Conservation (phyloP, 2,113 vertebrate genomes). For the Eulemur macaco region DNA sequence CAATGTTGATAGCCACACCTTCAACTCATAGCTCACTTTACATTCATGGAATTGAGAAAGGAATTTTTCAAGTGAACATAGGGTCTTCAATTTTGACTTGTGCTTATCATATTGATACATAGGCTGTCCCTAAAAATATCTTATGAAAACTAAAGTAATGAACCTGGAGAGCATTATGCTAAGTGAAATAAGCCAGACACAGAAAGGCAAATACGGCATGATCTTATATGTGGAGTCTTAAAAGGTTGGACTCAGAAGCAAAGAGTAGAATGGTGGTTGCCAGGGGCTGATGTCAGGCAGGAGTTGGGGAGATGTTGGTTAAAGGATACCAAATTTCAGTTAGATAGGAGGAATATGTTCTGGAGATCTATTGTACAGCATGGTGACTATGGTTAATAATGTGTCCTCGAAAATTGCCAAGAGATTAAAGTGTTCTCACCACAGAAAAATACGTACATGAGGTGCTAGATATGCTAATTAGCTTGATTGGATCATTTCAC, state of each 20-base stretch:
- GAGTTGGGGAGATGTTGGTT: not conserved
- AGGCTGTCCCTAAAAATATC: constrained; percentile 50
- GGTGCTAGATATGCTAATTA: constrained; percentile 5
- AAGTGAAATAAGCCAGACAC: not conserved
- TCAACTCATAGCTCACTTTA: constrained; percentile 23
- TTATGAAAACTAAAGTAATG: constrained; percentile 37
- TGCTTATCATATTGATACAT: constrained; percentile 13
- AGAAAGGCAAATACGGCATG: not conserved
- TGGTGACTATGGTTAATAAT: not conserved
- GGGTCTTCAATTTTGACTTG: not conserved
- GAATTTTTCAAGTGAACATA: constrained; percentile 29
- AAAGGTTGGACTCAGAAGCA: not conserved
- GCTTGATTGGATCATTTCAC: constrained; percentile 4
- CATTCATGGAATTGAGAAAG: not conserved
- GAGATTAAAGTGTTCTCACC: not conserved
- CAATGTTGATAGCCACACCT: not conserved
- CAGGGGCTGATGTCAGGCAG: too few species aligned
- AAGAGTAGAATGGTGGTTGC: not conserved
- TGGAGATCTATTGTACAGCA: not conserved
- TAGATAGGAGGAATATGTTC: not conserved
- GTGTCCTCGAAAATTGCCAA: not conserved
- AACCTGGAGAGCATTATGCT: not conserved
- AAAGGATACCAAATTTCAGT: not conserved
- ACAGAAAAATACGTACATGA: not conserved
- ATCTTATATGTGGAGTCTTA: not conserved